Percentiles rank a stretch among this genome's conserved stretches.
phyloP scores from a whole-genome alignment of 1,140 invertebrate genomes.

The Macrocentrus cingulum region DNA sequence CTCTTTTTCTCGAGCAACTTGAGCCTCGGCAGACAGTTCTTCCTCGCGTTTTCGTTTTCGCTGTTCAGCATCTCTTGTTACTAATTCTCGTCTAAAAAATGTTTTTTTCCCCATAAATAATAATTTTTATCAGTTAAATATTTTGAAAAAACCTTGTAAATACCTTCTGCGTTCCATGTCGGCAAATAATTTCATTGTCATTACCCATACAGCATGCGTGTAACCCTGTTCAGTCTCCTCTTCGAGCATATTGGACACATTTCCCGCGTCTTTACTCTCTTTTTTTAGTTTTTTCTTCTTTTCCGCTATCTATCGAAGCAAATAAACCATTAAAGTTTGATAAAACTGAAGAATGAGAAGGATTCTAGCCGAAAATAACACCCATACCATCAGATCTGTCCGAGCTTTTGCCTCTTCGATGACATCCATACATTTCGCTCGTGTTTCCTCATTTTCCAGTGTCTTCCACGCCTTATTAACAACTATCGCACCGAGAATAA shows the following conservation, averaged over 20 bases:
- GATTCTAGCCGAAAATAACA: slow-evolving; percentile 4
- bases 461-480: slow-evolving; percentile 96
- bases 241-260: slow-evolving; percentile 64
- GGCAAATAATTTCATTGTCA: slow-evolving; percentile 98
- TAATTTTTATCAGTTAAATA: no score
- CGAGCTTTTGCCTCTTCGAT: slow-evolving; percentile 95
- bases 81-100: slow-evolving; percentile 66
- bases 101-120: no score
- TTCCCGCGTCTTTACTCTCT: slow-evolving; percentile 75
- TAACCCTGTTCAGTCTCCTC: slow-evolving; percentile 94
- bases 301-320: slow-evolving; percentile 93
- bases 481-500: slow-evolving; percentile 60
- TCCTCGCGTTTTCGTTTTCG: slow-evolving; percentile 92
- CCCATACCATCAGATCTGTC: slow-evolving; percentile 89
- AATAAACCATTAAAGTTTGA: no score
- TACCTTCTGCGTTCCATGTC: slow-evolving; percentile 88
- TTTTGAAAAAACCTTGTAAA: no score
- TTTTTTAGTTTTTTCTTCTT: slow-evolving; percentile 94
- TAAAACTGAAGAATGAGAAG: background rate
- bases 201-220: slow-evolving; percentile 92
- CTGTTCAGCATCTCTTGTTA: slow-evolving; percentile 89
- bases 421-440: slow-evolving; percentile 93
- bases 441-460: slow-evolving; percentile 91
- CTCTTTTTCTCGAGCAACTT: slow-evolving; percentile 84
- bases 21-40: slow-evolving; percentile 90